These are phyloP conservation scores for Machimus rusticus DNA, from an alignment of 2,888 invertebrate genomes.

Conservation along the genomic window DNA sequence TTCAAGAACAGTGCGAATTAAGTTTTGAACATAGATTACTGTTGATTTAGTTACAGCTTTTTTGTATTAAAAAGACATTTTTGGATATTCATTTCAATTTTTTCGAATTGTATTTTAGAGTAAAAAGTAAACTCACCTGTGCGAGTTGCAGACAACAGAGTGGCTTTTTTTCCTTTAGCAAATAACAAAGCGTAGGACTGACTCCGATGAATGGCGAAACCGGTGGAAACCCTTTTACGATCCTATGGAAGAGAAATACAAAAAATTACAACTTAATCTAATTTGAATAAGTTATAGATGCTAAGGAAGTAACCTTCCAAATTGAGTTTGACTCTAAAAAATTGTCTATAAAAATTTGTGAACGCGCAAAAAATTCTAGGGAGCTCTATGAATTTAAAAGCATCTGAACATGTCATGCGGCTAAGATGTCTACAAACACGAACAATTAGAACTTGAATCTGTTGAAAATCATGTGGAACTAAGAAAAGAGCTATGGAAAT, in stretches of 20 bases:
- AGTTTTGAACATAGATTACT: too few relatives aligned
- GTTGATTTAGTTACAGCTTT: too few relatives aligned
- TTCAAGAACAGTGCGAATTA: too few relatives aligned
- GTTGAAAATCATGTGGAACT: background rate
- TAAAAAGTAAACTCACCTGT: constrained; percentile 66
- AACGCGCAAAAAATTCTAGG: background rate
- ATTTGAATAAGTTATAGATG: background rate
- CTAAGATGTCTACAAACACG: background rate
- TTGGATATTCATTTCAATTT: too few relatives aligned
- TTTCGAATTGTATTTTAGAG: background rate
- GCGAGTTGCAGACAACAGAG: constrained; percentile 95
- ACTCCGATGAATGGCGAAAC: constrained; percentile 98
- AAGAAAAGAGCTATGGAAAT: background rate
- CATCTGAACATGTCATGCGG: background rate
- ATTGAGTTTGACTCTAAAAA: background rate
- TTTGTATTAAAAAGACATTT: too few relatives aligned
- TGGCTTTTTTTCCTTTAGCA: constrained; percentile 94
- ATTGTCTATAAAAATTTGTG: background rate
- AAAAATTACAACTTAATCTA: background rate
- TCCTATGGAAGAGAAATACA: constrained; percentile 67
- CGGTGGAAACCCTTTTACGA: constrained; percentile 95
- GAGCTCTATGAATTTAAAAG: background rate
- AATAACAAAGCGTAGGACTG: constrained; percentile 95
- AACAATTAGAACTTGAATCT: background rate
- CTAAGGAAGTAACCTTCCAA: background rate